Evolutionary conservation across 2,113 vertebrate species (phyloP), one percentile per base, ranked within the genome.

Genomic region (Globicephala melas): DNA sequence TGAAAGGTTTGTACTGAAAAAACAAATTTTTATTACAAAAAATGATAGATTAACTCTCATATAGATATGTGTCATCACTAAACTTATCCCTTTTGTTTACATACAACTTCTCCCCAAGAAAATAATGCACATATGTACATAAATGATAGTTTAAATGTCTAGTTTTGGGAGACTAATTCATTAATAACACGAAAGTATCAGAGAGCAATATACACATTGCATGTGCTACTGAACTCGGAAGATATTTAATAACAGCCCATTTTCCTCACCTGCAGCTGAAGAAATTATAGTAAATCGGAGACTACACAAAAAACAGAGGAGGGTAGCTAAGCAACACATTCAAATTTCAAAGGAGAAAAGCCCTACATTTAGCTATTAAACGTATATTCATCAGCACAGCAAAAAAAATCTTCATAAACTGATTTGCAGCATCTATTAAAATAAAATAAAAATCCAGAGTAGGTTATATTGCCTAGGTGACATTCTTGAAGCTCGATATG

Each of bases 311-410:
- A 89, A 97, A 93, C 81, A 96, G 47, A 38, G 10, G 93, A 97
- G 85, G 1, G 97, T 97, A 98, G 96, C 97, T 97, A 97, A 98
- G 98, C 97, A 98, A 98, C 96, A 92, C 63, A 74, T 90, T 95
- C 89, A 96, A 92, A 96, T 95, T 76, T 96, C 96, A 96, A 98
- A 98, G 91, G 91, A 98, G 97, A 98, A 96, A 98, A 97, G 18
- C 38, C 89, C 85, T 97, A 96, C 91, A 97, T 96, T 98, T 98
- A 98, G 94, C 93, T 98, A 96, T 95, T 83, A 97, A 98, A 87
- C 97, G 23, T 95, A 97, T 94, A 97, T 97, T 97, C 89, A 97
- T 91, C 88, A 97, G 92, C 80, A 96, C 95, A 97, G 60, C 95
- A 87, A 90, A 97, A 97, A 90, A 97, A 77, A 26, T 60, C 85